Base-by-base conservation (phyloP, 2,888 invertebrate species). In the Cryptus armator region DNA sequence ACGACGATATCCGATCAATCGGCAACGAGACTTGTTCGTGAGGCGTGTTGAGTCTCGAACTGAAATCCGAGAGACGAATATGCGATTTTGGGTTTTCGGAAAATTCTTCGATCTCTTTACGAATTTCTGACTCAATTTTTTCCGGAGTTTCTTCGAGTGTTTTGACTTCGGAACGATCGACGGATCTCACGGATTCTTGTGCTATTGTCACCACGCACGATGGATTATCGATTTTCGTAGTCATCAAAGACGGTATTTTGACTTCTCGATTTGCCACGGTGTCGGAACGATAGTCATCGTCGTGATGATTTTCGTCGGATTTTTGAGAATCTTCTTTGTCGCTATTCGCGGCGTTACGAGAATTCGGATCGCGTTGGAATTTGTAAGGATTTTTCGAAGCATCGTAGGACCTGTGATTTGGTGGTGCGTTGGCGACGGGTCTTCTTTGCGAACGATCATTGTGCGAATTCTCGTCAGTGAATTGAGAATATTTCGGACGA, bases 61-160 rank as follows among this genome's bases (percentile, higher is more conserved):
- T 48, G 32, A 68, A 66, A 16, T 66, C 66, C 43, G n/a, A n/a
- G 19, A 66, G 66, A 19, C n/a, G 72, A 37, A 53, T 19, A 9
- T 53, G 53, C 53, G 53, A 19, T 53, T 19, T 53, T 1, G 16
- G 16, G 53, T 16, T 53, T 7, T 53, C 53, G 53, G 53, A 0
- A 3, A 16, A 6, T 29, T 29, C 29, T 1, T 5, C 14, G 2
- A 6, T 56, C 16, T 53, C 53, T 5, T 53, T 2, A n/a, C 6
- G 32, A 19, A 12, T 53, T 32, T 1, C 16, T 32, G 10, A 16
- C 10, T 37, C 53, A 12, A n/a, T 32, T 3, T 59, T 59, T 3
- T 1, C 10, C 19, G 9, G 29, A 19, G 53, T 7, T 37, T 37
- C 32, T 46, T 32, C 19, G 16, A 3, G 3, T 0, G n/a, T 4